Conservation (phyloP, 2,113 vertebrate species). For the Lepidothrix coronata region DNA sequence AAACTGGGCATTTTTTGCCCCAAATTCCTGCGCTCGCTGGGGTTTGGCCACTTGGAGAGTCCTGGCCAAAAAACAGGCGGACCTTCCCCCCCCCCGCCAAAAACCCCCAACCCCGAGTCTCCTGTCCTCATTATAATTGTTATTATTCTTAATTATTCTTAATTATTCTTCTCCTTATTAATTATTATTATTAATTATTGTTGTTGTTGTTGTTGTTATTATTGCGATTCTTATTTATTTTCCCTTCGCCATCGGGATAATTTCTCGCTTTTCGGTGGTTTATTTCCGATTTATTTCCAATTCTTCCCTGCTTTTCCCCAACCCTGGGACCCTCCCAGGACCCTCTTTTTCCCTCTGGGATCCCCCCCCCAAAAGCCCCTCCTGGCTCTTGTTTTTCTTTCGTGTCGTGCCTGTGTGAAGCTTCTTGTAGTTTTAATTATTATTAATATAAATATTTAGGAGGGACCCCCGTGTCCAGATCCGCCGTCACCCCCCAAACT, state of each 20-base stretch:
- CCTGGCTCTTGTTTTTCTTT: not conserved
- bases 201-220: not conserved
- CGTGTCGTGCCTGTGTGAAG: constrained; percentile 78
- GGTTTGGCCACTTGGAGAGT: not conserved
- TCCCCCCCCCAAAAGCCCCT: not conserved
- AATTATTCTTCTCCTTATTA: not conserved
- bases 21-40: not conserved
- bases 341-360: constrained; percentile 11
- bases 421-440: constrained; percentile 91
- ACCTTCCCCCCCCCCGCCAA: not conserved
- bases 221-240: not conserved
- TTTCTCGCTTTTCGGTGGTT: not conserved
- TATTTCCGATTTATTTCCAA: not conserved
- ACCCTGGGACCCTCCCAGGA: not conserved
- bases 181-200: not conserved
- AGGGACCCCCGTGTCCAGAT: not conserved
- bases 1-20: not conserved
- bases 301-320: not conserved
- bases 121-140: not conserved
- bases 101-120: not conserved
- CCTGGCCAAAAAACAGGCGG: not conserved
- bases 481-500: not conserved
- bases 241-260: constrained; percentile 56
- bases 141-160: not conserved
- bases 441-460: constrained; percentile 92